Evolutionary conservation across 2,888 invertebrate genomes (phyloP).

Genomic region (Gnatocerus cornutus): DNA sequence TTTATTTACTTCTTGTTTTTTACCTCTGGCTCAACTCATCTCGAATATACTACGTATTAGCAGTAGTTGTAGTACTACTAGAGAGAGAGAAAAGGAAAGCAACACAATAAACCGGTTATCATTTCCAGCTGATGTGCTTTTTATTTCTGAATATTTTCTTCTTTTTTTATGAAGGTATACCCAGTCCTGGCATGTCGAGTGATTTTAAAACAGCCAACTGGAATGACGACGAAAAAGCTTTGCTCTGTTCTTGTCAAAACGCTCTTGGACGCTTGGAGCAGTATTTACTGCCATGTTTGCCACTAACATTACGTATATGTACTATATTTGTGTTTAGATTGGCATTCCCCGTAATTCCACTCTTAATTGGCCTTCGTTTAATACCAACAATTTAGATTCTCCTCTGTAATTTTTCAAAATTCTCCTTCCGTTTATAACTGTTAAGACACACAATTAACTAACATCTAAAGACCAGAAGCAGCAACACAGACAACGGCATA

Average conservation of each 20-base stretch:
- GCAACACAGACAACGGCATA: constrained; percentile 41
- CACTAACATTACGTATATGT: constrained; percentile 62
- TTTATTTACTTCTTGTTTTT: constrained; percentile 48
- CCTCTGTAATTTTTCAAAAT: constrained; percentile 33
- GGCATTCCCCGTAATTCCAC: constrained; percentile 24
- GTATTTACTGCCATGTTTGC: constrained; percentile 65
- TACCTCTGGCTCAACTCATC: constrained; percentile 58
- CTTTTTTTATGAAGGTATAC: constrained; percentile 67
- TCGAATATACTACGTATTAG: constrained; percentile 69
- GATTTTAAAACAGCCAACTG: constrained; percentile 63
- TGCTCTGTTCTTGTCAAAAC: constrained; percentile 54
- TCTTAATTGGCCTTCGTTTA: constrained; percentile 43
- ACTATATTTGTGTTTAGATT: constrained; percentile 51
- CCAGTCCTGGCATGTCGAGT: constrained; percentile 67
- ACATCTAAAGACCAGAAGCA: too few relatives aligned
- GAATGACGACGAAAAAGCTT: constrained; percentile 54
- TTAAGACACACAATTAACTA: constrained; percentile 5
- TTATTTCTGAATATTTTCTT: constrained; percentile 67
- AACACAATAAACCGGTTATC: constrained; percentile 68
- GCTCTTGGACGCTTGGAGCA: constrained; percentile 61
- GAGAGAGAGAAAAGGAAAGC: constrained; percentile 66
- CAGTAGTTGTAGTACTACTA: constrained; percentile 70
- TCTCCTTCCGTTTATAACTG: constrained; percentile 39
- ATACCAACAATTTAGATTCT: constrained; percentile 19
- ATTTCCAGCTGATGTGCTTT: constrained; percentile 71